Evolutionary conservation across 2,113 vertebrate genomes (phyloP), one percentile per base, ranked within the genome.

Genomic region (Sinocyclocheilus rhinocerous): DNA sequence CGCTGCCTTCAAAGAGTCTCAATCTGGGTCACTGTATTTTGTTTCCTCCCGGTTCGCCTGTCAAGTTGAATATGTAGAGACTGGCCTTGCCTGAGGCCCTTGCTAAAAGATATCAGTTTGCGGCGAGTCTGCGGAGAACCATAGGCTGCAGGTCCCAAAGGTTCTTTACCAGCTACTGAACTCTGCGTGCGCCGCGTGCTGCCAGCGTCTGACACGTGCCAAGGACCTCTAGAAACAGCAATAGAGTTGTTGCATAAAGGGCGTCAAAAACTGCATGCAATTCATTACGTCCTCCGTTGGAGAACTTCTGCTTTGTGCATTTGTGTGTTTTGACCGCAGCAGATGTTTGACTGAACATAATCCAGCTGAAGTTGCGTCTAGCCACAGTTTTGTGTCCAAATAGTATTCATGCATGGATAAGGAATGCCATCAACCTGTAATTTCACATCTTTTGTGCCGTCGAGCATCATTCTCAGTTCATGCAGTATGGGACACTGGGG

Each of bases 21-120:
- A 89, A 87, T 92, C 88, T 84, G 92, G 94, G 94, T 95, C 94
- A 94, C 91, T 90, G 93, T 91, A 92, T 92, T 92, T 93, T 86
- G 91, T 88, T 93, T 92, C 92, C 90, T 42, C 90, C 89, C 88
- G 90, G 92, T 92, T 91, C 85, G 89, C 90, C 93, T 95, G 95
- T 95, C 95, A 89, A 92, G 89, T 93, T 92, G 86, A 90, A 95
- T 95, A 92, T 94, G 90, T 91, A 90, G 92, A 92, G 93, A 93
- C 80, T 89, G 92, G 92, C 92, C 90, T 92, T 89, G 93, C 93
- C 93, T 87, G 84, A 42, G 88, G 94, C 90, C 67, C 87, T 88
- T 81, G 92, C 92, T 94, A 93, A 92, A 93, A 90, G 69, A 92
- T 92, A 93, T 94, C 89, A 90, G 91, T 94, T 94, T 92, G 92